Base-by-base conservation (phyloP, 2,113 vertebrate species). In the Gavia stellata region DNA sequence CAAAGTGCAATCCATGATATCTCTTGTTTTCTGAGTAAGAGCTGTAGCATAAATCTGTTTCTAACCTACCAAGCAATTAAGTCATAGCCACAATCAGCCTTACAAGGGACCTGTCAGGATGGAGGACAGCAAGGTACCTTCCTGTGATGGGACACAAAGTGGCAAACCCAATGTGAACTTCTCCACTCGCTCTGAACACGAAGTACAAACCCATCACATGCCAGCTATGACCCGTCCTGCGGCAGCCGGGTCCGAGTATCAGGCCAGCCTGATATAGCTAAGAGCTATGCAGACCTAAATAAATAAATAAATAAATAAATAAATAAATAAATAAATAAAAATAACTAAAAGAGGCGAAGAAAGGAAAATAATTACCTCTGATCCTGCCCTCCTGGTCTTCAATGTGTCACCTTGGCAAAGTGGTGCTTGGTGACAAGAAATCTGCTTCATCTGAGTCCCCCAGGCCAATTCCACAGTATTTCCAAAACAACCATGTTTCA, bases 121-220 rank as follows among this genome's bases (percentile, higher is more conserved):
- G 12, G 31, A 83, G 14, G 14, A 10, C 47, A 77, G n/a, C 13
- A 53, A 84, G 5, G 15, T 8, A 38, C 36, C 67, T 86, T 78
- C 53, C 80, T 52, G 24, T 2, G 10, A 31, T 3, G n/a, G 53
- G 26, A 58, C 38, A 85, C 25, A 20, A 66, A 70, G 72, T 34
- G 34, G 50, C 74, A 93, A 86, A 79, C 6, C 10, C 49, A 8
- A 21, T 5, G 4, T 7, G 49, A 86, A 93, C 73, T 53, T 33
- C 65, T n/a, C 25, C 55, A 23, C n/a, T 79, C 10, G 1, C 17
- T 29, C 25, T 15, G 12, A 8, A 81, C 42, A 42, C 0, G 0
- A 45, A 80, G 45, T 4, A 65, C 28, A 67, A 63, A 15, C 5
- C 9, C n/a, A 71, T 19, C 33, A 44, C 26, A 49, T 34, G 21